Evolutionary conservation across 1,140 invertebrate genomes (phyloP), one percentile per base, ranked within the genome.

Genomic region (Drosophila lacertosa): DNA sequence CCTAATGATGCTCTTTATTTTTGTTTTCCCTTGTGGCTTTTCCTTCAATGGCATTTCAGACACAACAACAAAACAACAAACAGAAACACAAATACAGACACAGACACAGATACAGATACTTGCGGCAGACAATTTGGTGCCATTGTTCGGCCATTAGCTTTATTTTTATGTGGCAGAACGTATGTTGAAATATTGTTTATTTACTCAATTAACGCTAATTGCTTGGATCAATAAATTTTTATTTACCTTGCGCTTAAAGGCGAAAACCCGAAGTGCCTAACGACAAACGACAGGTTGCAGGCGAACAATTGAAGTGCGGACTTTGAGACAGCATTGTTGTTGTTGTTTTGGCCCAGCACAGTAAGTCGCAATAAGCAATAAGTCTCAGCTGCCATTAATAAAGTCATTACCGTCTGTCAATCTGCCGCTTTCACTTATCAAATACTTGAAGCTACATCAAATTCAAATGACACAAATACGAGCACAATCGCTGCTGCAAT

Each of bases 221-320:
- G 80, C 80, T 79, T 69, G 76, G 66, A 79, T 83, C 80, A 84
- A 83, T 83, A 83, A 79, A 84, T 84, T 79, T 83, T 73, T 83
- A 83, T 83, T 84, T 84, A 77, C 80, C 42, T 55, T 69, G 37
- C 48, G 73, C 62, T 65, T 58, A 40, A 79, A 39, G 47, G 50
- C 47, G 53, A 42, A 42, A 40, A 39, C 44, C 48, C 48, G 26
- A 55, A 82, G 50, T 54, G 63, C 22, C 54, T 22, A 26, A 54
- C 51, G 26, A 13, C 29, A 24, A 16, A 37, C n/a, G n/a, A n/a
- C 51, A 55, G 44, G 32, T 29, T 26, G n/a, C n/a, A n/a, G n/a
- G n/a, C n/a, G 40, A 39, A 15, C 24, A 33, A 26, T 13, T 35
- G 22, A 37, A 67, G 26, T 6, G 9, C 24, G 45, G 29, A 22